Base-by-base conservation (phyloP, 2,113 vertebrate species). In the Dolichotis patagonum region DNA sequence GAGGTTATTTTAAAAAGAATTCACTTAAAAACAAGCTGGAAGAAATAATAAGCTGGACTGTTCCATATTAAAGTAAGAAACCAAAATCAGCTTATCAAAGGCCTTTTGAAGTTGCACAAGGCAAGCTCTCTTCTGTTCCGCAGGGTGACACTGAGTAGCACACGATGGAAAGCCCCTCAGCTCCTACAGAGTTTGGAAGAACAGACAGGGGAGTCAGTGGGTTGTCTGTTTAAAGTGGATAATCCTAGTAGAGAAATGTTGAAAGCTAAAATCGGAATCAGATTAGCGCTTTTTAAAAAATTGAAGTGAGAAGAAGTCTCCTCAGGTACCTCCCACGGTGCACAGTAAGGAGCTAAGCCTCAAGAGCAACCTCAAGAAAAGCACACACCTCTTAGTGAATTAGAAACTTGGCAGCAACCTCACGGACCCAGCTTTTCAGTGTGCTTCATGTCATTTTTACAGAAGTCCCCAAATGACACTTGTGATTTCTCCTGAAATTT, bases 221-320 rank as follows among this genome's bases (percentile, higher is more conserved):
- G 93, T 73, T 96, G 92, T 90, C 90, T 88, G 85, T 96, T 97
- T 91, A 78, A 96, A 97, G 88, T 46, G 56, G 58, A 46, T 92
- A 92, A 95, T 80, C 54, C 38, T 58, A 96, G 71, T 75, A 88
- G 54, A 87, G 82, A 75, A 69, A 96, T 80, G 92, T 85, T 96
- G 95, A 95, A 97, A 96, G 96, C 90, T 43, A 49, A 86, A 93
- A 92, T 96, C 60, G 71, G 92, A 97, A 96, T 88, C 69, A 90
- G 69, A 77, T 95, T 75, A 81, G 65, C 43, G 54, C 16, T 41
- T 54, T 41, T 46, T 20, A 32, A 84, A 85, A 71, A 84, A 32
- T 13, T 43, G 12, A 58, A 85, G 77, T 52, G 92, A 81, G 75
- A 81, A 91, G 69, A 49, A 73, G 43, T 28, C 75, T 83, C 90